Conservation (phyloP, 2,888 invertebrate species). For the Tiliacea aurago region DNA sequence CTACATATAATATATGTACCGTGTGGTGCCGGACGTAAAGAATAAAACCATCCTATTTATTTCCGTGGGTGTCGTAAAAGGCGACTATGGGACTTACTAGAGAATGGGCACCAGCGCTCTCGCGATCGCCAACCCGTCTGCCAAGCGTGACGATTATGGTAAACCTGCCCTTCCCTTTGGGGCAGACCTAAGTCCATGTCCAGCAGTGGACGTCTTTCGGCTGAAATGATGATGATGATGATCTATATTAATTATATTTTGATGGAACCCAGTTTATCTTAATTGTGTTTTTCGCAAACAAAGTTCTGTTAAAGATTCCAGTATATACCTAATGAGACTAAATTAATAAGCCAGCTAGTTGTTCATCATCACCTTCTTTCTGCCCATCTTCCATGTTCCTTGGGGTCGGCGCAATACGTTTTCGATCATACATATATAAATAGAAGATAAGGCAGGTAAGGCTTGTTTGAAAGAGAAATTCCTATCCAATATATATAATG, state of each 20-base stretch:
- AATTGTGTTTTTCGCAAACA: background rate
- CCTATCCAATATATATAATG: slow-evolving; percentile 8
- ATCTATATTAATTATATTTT: background rate
- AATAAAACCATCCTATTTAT: too few relatives aligned
- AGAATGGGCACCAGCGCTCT: too few relatives aligned
- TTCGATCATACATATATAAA: background rate
- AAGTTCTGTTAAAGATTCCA: background rate
- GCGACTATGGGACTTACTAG: too few relatives aligned
- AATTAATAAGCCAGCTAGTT: background rate
- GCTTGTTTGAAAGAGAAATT: slow-evolving; percentile 13
- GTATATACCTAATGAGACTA: background rate
- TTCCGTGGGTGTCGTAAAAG: too few relatives aligned
- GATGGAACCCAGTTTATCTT: background rate
- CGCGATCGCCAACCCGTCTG: too few relatives aligned
- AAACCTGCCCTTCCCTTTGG: too few relatives aligned
- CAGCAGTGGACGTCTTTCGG: too few relatives aligned
- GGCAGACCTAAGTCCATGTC: too few relatives aligned
- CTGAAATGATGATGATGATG: too few relatives aligned
- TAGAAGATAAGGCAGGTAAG: background rate
- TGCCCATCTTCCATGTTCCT: background rate
- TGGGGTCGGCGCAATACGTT: background rate
- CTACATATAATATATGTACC: too few relatives aligned
- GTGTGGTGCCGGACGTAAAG: too few relatives aligned
- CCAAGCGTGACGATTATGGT: too few relatives aligned
- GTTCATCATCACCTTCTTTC: background rate